Evolutionary conservation across 2,888 invertebrate genomes (phyloP), one percentile per base, ranked within the genome.

Genomic region (Agapostemon virescens): DNA sequence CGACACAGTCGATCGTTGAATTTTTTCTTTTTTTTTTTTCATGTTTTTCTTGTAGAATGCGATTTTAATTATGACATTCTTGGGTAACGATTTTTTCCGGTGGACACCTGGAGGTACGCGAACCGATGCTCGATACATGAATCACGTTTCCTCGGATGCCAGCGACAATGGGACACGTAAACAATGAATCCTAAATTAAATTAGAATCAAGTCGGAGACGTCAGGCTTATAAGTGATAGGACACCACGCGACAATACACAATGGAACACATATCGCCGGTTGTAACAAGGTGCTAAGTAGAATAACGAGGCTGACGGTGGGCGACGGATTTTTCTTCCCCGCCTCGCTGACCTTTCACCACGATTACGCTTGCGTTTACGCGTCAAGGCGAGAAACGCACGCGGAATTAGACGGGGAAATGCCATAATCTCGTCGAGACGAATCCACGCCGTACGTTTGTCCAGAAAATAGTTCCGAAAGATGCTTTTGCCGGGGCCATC

Each of bases 281-380:
- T 86, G 82, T 87, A 88, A 87, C 86, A 88, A 87, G 86, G 86
- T 88, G 86, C 86, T 88, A 87, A 87, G 82, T 87, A 80, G 87
- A 86, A 85, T 86, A 88, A 86, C 87, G 87, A 88, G 84, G 83
- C 81, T 81, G 83, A 75, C 84, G 79, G 89, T 90, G 90, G 89
- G 90, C 90, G 90, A 88, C 75, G 52, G 70, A 85, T 81, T 88
- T 88, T 90, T 89, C 84, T 85, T 85, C 81, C 69, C 77, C 82
- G 74, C 77, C 81, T 70, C 49, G 84, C 83, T 89, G 89, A 90
- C 88, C 89, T 89, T 90, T 90, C 85, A 83, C 87, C 86, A 82
- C 77, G 87, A 86, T 87, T 85, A 86, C 87, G 87, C 85, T 82
- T 69, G 77, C 87, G 81, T 86, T 86, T 82, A 82, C 81, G 76